Evolutionary conservation across 2,888 invertebrate species (phyloP).

Genomic region (Yponomeuta sedellus): DNA sequence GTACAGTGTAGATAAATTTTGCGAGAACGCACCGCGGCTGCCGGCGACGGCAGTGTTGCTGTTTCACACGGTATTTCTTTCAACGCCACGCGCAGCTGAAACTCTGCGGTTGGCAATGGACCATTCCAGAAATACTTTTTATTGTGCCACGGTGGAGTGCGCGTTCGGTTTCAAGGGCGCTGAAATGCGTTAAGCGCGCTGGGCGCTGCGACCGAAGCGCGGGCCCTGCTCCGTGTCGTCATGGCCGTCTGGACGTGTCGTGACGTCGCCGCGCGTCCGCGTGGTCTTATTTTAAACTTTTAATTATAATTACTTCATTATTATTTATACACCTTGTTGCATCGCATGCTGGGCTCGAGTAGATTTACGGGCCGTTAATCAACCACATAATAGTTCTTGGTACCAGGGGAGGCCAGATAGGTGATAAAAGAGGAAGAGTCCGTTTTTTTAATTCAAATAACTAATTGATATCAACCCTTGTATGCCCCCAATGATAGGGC

Average conservation of each 20-base stretch:
- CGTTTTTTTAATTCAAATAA: too few relatives aligned
- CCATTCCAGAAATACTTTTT: conserved; percentile 68
- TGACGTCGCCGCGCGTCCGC: neutral
- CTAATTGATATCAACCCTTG: too few relatives aligned
- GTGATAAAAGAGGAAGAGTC: neutral
- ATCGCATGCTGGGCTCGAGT: neutral
- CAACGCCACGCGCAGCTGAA: conserved; percentile 46
- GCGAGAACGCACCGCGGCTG: conserved; percentile 25
- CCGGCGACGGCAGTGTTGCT: conserved; percentile 32
- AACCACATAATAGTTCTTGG: conserved; percentile 8
- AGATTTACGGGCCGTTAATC: neutral
- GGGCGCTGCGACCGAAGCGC: neutral
- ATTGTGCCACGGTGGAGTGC: conserved; percentile 37
- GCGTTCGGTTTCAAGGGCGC: conserved; percentile 61
- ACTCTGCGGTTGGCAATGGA: conserved; percentile 67
- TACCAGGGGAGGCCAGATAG: neutral
- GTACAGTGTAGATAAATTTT: conserved; percentile 40
- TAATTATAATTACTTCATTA: conserved; percentile 5
- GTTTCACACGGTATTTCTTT: conserved; percentile 54
- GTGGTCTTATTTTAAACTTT: neutral
- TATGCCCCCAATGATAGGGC: too few relatives aligned
- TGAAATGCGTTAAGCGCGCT: neutral
- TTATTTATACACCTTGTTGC: conserved; percentile 1
- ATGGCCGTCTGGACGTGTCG: neutral
- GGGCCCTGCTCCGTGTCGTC: neutral